Percentiles rank a stretch among this genome's conserved stretches.
Evolutionary conservation across 2,888 invertebrate genomes (phyloP).

Genomic region (Lithophane socia): DNA sequence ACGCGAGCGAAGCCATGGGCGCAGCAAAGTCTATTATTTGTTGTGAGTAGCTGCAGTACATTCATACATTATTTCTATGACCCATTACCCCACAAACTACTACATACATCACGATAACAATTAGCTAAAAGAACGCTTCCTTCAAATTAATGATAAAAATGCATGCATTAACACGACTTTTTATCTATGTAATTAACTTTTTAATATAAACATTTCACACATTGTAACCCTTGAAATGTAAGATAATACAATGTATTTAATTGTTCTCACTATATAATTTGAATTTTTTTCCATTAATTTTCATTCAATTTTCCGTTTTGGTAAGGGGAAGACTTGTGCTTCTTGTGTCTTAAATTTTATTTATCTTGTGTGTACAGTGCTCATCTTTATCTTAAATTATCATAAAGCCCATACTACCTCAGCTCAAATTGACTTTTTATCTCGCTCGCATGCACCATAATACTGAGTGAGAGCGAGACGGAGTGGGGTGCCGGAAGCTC

Average conservation of each 20-base stretch:
- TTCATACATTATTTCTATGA: background rate
- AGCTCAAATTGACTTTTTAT: no score
- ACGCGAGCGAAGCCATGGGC: no score
- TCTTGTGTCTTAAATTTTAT: no score
- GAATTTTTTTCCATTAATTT: background rate
- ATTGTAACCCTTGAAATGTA: slow-evolving; percentile 9
- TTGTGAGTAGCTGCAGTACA: no score
- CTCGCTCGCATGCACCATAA: no score
- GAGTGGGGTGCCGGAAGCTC: no score
- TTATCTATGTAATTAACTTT: slow-evolving; percentile 25
- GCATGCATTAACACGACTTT: background rate
- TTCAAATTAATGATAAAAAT: background rate
- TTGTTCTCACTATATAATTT: slow-evolving; percentile 21
- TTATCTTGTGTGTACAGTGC: background rate
- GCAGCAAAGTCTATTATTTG: no score
- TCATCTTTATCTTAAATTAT: background rate
- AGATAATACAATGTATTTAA: background rate
- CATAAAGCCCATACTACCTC: no score
- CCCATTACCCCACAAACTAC: background rate
- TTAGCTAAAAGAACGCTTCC: background rate
- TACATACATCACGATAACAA: background rate
- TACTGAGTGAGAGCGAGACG: no score
- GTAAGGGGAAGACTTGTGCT: background rate
- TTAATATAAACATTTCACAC: slow-evolving; percentile 12
- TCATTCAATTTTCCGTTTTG: slow-evolving; percentile 2